Conservation (phyloP, 2,113 vertebrate genomes). For the Chroicocephalus ridibundus region DNA sequence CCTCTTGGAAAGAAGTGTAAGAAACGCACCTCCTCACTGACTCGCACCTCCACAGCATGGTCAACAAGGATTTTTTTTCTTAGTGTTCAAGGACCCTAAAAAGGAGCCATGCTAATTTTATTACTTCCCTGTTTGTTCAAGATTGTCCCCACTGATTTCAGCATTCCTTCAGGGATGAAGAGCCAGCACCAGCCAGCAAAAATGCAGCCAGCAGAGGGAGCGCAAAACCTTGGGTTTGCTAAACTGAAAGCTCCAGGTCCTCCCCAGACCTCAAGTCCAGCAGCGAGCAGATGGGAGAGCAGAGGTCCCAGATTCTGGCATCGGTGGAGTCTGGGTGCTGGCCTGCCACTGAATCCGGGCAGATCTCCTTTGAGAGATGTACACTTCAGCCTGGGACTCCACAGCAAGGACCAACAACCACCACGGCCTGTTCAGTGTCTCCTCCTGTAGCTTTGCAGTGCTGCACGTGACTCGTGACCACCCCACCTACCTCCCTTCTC, state of each 20-base stretch:
- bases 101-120: neutral
- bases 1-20: neutral
- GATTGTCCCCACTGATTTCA: neutral
- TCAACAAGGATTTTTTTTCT: neutral
- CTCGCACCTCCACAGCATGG: neutral
- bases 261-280: neutral
- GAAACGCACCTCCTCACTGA: neutral
- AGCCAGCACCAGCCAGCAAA: neutral
- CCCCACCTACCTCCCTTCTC: neutral
- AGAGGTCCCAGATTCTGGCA: no score
- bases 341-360: neutral
- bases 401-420: neutral
- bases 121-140: constrained; percentile 21
- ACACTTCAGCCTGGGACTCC: neutral
- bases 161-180: neutral
- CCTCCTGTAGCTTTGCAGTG: neutral
- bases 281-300: neutral
- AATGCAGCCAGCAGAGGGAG: constrained; percentile 52
- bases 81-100: neutral
- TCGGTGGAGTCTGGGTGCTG: neutral
- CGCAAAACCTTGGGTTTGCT: constrained; percentile 4
- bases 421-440: neutral
- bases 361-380: neutral
- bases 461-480: neutral
- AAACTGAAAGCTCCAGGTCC: neutral